phyloP scores from a whole-genome alignment of 2,888 invertebrate genomes.

The Ennomos quercinarius region DNA sequence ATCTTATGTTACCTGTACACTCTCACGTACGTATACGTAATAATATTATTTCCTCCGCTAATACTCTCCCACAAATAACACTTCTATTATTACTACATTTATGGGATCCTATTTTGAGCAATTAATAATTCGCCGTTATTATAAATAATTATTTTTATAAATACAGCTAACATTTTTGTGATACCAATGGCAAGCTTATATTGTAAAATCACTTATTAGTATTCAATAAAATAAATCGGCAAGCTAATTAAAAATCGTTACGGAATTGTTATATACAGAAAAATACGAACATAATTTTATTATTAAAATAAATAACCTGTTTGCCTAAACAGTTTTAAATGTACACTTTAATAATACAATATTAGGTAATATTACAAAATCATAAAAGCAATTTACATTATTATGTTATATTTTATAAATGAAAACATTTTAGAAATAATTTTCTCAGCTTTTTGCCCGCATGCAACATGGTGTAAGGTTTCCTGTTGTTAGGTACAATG shows the following conservation, averaged over 20 bases:
- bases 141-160: constrained; percentile 9
- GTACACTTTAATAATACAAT: constrained; percentile 53
- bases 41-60: constrained; percentile 7
- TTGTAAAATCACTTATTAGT: constrained; percentile 43
- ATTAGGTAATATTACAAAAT: constrained; percentile 22
- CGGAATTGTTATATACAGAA: constrained; percentile 62
- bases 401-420: constrained; percentile 38
- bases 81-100: constrained; percentile 61
- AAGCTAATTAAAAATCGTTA: constrained; percentile 64
- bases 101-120: constrained; percentile 37
- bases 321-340: constrained; percentile 61
- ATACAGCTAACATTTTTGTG: constrained; percentile 54
- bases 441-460: not conserved
- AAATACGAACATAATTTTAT: constrained; percentile 55
- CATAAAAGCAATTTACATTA: constrained; percentile 36
- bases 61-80: constrained; percentile 55
- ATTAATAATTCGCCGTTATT: constrained; percentile 29
- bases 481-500: no score
- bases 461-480: no score
- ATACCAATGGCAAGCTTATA: constrained; percentile 71
- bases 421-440: no score
- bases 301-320: constrained; percentile 68
- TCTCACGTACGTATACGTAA: no score
- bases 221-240: constrained; percentile 61
- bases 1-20: constrained; percentile 17